phyloP scores from a whole-genome alignment of 2,797 vertebrate species.

The Macropodus opercularis region DNA sequence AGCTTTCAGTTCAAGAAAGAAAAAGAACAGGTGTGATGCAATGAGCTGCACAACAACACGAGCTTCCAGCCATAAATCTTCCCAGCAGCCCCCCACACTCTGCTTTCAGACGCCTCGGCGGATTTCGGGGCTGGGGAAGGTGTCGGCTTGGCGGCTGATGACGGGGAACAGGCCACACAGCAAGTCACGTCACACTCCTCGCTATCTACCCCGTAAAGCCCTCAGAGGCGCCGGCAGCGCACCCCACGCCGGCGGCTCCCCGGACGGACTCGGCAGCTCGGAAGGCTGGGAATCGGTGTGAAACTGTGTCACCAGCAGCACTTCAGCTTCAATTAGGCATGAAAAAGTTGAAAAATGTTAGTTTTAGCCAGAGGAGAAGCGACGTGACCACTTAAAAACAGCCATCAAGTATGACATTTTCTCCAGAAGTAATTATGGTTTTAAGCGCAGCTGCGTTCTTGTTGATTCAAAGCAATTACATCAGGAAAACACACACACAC shows the following conservation, averaged over 20 bases:
- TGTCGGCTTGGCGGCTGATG: constrained; percentile 58
- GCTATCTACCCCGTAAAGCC: constrained; percentile 60
- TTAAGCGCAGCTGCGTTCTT: constrained; percentile 14
- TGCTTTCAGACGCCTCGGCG: constrained; percentile 18
- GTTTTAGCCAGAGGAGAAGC: constrained; percentile 23
- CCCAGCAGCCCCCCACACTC: not conserved
- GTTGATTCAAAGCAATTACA: constrained; percentile 33
- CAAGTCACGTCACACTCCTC: constrained; percentile 53
- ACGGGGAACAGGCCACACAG: constrained; percentile 60
- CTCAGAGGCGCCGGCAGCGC: constrained; percentile 51
- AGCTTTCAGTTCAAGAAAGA: constrained; percentile 46
- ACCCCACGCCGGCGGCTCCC: constrained; percentile 29
- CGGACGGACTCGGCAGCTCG: constrained; percentile 36
- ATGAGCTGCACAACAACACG: constrained; percentile 50
- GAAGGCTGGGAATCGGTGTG: not conserved
- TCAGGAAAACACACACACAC: not conserved
- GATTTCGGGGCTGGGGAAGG: constrained; percentile 33
- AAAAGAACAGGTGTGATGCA: constrained; percentile 68
- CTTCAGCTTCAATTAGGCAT: constrained; percentile 9
- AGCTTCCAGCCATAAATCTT: constrained; percentile 57
- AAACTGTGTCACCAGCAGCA: not conserved
- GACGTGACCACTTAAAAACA: constrained; percentile 15
- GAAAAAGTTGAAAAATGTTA: constrained; percentile 9
- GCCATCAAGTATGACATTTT: constrained; percentile 16
- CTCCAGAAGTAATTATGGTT: constrained; percentile 18